Base-by-base conservation (phyloP, 2,113 vertebrate genomes). In the Orientallactaga bullata region DNA sequence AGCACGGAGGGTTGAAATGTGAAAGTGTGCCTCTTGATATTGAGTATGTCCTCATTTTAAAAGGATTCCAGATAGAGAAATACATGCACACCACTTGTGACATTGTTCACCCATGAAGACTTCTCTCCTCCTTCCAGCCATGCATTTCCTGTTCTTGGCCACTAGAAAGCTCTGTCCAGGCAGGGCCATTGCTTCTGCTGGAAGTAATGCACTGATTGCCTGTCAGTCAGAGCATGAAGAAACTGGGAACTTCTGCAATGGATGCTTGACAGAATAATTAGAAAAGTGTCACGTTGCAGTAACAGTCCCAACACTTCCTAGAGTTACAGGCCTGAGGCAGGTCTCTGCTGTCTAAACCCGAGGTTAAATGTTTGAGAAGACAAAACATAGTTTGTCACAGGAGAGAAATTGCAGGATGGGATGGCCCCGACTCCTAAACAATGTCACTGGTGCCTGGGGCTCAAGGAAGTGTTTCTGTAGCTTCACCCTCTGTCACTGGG, bases 181-280 rank as follows among this genome's bases (percentile, higher is more conserved):
- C 55, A 73, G 71, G 77, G 47, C 85, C 32, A 88, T 94, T 97
- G 94, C 94, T 97, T 10, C 97, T 93, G 95, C 98, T 98, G 97
- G 98, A 98, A 98, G 97, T 98, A 97, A 98, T 98, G 97, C 95
- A 37, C 98, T 99, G 99, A 99, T 99, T 99, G 99, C 99, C 98
- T 99, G 99, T 99, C 99, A 99, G 97, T 99, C 99, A 99, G 98
- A 95, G 96, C 96, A 95, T 97, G 95, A 98, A 98, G 98, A 94
- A 98, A 98, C 98, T 98, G 93, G 98, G 98, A 98, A 98, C 99
- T 97, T 98, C 98, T 95, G 96, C 98, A 99, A 99, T 99, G 99
- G 99, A 99, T 99, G 98, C 98, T 99, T 99, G 99, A 99, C 99
- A 99, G 99, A 99, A 99, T 99, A 99, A 99, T 99, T 99, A 99